phyloP scores from a whole-genome alignment of 1,140 invertebrate genomes.

The Drosophila parvula region DNA sequence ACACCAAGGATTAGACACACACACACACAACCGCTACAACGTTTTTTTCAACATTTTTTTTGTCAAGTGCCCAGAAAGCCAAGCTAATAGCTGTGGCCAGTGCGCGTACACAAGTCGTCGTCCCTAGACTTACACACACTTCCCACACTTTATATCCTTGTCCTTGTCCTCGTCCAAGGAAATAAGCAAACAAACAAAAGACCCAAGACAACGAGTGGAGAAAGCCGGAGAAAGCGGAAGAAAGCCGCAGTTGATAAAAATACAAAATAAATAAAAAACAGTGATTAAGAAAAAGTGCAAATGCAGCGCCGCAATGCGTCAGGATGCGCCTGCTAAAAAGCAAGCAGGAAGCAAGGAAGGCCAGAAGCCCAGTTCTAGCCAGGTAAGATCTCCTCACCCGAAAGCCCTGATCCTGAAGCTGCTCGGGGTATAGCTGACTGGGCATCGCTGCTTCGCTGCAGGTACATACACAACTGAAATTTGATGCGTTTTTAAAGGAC shows the following conservation, averaged over 20 bases:
- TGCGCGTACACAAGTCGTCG: slow-evolving; percentile 20
- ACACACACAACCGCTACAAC: neutral
- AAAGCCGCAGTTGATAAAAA: neutral
- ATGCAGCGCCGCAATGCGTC: slow-evolving; percentile 19
- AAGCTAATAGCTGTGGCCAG: neutral
- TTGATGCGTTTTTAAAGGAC: slow-evolving; percentile 51
- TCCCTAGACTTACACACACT: neutral
- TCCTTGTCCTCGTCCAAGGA: neutral
- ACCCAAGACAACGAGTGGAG: neutral
- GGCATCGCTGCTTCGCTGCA: no score
- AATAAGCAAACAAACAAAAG: neutral
- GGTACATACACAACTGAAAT: slow-evolving; percentile 6
- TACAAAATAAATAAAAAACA: neutral
- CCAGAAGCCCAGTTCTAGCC: neutral
- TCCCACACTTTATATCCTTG: neutral
- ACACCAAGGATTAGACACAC: neutral
- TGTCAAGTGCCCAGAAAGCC: slow-evolving; percentile 26
- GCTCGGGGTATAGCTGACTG: no score
- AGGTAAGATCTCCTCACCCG: slow-evolving; percentile 20
- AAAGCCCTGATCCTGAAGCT: no score
- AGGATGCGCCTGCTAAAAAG: slow-evolving; percentile 7
- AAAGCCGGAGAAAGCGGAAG: slow-evolving; percentile 18
- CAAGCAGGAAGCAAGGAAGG: slow-evolving; percentile 7
- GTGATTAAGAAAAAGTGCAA: neutral
- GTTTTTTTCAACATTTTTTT: slow-evolving; percentile 21